Conservation (phyloP, 2,797 vertebrate genomes). For the Valencia hispanica region DNA sequence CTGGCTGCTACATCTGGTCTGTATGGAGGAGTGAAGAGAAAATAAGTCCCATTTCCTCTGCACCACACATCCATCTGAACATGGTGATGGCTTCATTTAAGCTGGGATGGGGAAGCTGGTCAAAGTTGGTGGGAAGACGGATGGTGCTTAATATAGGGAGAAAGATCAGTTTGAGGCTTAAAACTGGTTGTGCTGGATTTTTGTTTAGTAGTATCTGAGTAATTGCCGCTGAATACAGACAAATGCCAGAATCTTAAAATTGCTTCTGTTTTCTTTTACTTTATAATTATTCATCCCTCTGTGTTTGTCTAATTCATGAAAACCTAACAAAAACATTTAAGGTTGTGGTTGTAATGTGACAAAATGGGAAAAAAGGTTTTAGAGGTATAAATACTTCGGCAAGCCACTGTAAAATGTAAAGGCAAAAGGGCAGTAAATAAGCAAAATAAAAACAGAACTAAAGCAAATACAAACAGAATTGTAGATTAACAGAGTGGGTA, state of each 20-base stretch:
- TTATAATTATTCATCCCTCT: neutral
- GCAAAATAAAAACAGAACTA: constrained; percentile 55
- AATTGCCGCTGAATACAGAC: neutral
- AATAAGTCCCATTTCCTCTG: neutral
- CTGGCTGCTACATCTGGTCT: neutral
- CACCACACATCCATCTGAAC: too few species aligned
- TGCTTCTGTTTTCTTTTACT: neutral
- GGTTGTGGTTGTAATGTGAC: neutral
- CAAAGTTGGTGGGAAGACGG: neutral
- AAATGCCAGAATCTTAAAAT: neutral
- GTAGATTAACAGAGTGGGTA: constrained; percentile 71
- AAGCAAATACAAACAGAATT: constrained; percentile 73
- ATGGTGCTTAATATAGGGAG: neutral
- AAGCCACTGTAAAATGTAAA: constrained; percentile 36
- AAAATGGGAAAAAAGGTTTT: neutral
- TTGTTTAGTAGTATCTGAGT: neutral
- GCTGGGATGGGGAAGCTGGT: neutral
- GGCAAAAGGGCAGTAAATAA: constrained; percentile 42
- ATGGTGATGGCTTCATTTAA: too few species aligned
- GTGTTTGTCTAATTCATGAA: neutral
- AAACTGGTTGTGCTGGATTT: neutral
- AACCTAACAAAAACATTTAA: neutral
- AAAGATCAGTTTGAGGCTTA: neutral
- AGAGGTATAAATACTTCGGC: constrained; percentile 6
- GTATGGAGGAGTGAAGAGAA: neutral